A percentile compares a stretch with the other conserved stretches of the same genome.
Evolutionary conservation across 2,888 invertebrate species (phyloP).

Genomic region (Mactromeris polynyma): DNA sequence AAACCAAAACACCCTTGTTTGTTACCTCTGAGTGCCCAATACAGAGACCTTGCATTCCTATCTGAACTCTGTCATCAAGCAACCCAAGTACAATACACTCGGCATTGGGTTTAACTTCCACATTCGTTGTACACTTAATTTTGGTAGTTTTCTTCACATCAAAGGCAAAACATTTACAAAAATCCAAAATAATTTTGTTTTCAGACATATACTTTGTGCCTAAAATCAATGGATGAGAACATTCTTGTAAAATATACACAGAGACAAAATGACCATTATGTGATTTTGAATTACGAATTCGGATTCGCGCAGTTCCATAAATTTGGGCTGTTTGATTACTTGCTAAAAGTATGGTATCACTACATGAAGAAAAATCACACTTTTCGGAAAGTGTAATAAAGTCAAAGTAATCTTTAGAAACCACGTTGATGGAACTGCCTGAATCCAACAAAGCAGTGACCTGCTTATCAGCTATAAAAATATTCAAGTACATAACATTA

Average conservation of each 20-base stretch:
- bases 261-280: constrained; percentile 6
- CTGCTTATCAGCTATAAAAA: not conserved
- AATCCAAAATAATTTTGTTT: constrained; percentile 25
- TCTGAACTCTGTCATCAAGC: constrained; percentile 5
- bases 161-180: constrained; percentile 20
- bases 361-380: constrained; percentile 12
- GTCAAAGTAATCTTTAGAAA: constrained; percentile 19
- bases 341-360: constrained; percentile 20
- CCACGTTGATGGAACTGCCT: constrained; percentile 39
- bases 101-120: constrained; percentile 28
- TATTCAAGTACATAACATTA: constrained; percentile 44
- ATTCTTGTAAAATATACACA: constrained; percentile 45
- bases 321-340: constrained; percentile 32
- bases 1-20: constrained; percentile 42
- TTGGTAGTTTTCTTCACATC: constrained; percentile 40
- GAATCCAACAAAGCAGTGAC: constrained; percentile 42
- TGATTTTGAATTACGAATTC: not conserved
- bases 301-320: constrained; percentile 32
- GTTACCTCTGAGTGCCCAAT: constrained; percentile 40
- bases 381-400: constrained; percentile 17
- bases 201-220: constrained; percentile 35
- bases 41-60: constrained; percentile 45
- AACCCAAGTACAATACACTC: constrained; percentile 39
- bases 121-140: constrained; percentile 17
- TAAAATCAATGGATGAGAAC: constrained; percentile 49